Base-by-base conservation (phyloP, 1,140 invertebrate genomes). In the Berghia stephanieae region DNA sequence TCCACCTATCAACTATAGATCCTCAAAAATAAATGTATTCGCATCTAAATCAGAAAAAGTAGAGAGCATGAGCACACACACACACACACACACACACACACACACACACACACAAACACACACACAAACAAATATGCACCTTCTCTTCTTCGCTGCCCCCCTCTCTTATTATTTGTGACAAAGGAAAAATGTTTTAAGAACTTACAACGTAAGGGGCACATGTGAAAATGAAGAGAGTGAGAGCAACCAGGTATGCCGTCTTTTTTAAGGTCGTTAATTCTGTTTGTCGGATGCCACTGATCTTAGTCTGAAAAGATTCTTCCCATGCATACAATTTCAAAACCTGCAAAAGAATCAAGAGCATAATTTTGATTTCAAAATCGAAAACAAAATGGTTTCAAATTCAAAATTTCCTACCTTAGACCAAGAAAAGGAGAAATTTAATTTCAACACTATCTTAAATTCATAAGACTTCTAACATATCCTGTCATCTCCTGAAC, bases 171-270 rank as follows among this genome's bases (percentile, higher is more conserved):
- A 21, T 4, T 73, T n/a, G 44, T 40, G 46, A 52, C 13, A 52
- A 18, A 52, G 24, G 46, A 52, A 52, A 31, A 52, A 52, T 16
- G 46, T 16, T 16, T 24, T 24, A 69, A 79, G 72, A 83, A 77
- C 86, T 84, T 78, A 88, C 86, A 60, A 98, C 91, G 90, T 98
- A 98, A 21, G 97, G 97, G 16, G 96, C 96, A 90, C 95, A 97
- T 1, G 95, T 95, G 95, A 96, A 98, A 79, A 96, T 94, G 88
- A 98, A 98, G 52, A 95, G 95, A 27, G 95, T 96, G 24, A 93
- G 93, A 36, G 89, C 89, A 75, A 85, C 86, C 1, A 91, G 81
- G 73, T 90, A 90, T 1, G 90, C 90, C 46, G 87, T 83, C 75
- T 88, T 88, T 77, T 83, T 86, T 5, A 92, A 79, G 31, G 90